A percentile compares a stretch with the other conserved stretches of the same genome.
phyloP scores from a whole-genome alignment of 2,888 invertebrate species.

The Hemithea aestivaria region DNA sequence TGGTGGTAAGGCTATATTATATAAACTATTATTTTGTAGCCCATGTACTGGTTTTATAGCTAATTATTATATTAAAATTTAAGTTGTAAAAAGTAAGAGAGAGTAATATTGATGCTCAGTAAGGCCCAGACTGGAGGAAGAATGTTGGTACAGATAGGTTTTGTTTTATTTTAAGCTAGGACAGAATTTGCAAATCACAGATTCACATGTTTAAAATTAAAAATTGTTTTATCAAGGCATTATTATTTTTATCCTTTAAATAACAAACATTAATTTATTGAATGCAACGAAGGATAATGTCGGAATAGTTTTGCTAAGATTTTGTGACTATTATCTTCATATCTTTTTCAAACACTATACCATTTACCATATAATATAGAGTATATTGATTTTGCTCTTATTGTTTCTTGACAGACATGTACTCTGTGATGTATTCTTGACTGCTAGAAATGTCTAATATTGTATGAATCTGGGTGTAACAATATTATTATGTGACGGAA shows the following conservation, averaged over 20 bases:
- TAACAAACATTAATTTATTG: no score
- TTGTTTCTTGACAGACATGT: constrained; percentile 32
- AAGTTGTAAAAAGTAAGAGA: constrained; percentile 60
- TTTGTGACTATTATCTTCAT: no score
- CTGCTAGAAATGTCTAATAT: constrained; percentile 54
- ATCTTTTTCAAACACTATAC: no score
- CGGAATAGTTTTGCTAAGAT: no score
- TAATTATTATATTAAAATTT: constrained; percentile 53
- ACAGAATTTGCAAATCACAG: constrained; percentile 20
- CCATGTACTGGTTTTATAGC: constrained; percentile 57
- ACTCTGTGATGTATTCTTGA: constrained; percentile 56
- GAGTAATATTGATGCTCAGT: constrained; percentile 48
- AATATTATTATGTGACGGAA: constrained; percentile 68
- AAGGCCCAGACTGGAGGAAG: constrained; percentile 18
- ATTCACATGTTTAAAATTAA: constrained; percentile 13
- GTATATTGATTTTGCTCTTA: not conserved
- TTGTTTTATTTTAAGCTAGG: constrained; percentile 13
- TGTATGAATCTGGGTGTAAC: constrained; percentile 66
- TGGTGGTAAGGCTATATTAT: constrained; percentile 30
- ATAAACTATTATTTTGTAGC: constrained; percentile 39
- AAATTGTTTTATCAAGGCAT: no score
- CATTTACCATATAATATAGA: no score
- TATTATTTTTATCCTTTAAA: no score
- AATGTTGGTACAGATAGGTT: constrained; percentile 8
- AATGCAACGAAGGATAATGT: no score